phyloP scores from a whole-genome alignment of 2,113 vertebrate species.

The Urocolius indicus region DNA sequence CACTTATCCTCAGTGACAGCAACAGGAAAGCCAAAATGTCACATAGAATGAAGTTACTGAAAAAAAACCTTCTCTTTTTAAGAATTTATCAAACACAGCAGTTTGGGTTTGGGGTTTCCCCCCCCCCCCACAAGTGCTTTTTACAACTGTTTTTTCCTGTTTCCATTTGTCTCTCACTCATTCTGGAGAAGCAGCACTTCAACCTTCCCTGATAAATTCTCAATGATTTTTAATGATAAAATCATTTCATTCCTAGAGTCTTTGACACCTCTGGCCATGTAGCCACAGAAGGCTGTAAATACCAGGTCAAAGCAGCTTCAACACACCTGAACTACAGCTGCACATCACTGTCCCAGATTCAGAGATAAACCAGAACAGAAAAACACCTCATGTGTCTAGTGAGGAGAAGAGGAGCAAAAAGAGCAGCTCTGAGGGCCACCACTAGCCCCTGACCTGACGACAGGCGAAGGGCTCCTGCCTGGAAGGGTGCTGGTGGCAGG shows the following conservation, averaged over 20 bases:
- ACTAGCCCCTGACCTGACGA: not conserved
- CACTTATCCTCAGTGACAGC: not conserved
- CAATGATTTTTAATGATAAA: not conserved
- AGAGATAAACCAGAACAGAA: not conserved
- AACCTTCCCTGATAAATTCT: not conserved
- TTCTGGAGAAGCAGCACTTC: not conserved
- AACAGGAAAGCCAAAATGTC: not conserved
- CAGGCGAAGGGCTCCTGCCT: not conserved
- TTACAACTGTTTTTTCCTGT: not conserved
- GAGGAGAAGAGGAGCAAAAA: not conserved
- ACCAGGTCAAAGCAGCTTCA: not conserved
- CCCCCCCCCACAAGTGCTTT: not conserved
- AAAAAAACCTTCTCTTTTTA: not conserved
- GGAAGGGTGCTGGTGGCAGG: not conserved
- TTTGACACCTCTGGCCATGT: not conserved
- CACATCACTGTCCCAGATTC: not conserved
- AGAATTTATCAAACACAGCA: not conserved
- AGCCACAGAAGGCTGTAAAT: not conserved
- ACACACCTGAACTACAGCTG: not conserved
- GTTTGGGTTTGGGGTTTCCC: not conserved
- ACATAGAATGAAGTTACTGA: not conserved
- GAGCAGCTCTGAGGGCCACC: not conserved
- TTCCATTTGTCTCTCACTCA: not conserved
- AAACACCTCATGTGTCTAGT: rapidly evolving
- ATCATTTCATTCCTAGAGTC: not conserved